These are phyloP conservation scores for Serilophus lunatus DNA, from an alignment of 2,113 vertebrate genomes.

Conservation along the genomic window DNA sequence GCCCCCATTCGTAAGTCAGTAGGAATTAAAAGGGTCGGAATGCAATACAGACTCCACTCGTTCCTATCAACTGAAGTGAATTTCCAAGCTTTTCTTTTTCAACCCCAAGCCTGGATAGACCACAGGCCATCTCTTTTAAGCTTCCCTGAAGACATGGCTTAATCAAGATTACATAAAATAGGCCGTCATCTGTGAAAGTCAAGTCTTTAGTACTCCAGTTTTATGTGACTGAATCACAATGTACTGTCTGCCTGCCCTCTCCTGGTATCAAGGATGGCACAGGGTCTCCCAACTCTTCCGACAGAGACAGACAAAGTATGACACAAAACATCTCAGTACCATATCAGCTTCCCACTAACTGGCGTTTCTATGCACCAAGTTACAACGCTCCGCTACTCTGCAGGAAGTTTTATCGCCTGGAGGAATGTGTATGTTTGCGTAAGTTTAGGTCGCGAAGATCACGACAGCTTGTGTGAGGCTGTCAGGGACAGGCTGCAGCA, in stretches of 20 bases:
- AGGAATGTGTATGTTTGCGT: neutral
- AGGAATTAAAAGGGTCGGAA: neutral
- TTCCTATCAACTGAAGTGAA: neutral
- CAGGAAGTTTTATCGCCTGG: neutral
- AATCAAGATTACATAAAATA: neutral
- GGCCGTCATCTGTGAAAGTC: neutral
- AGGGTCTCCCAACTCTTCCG: neutral
- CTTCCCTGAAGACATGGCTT: neutral
- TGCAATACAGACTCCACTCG: neutral
- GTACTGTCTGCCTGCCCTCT: neutral
- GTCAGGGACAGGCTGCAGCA: neutral
- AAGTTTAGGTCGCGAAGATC: neutral
- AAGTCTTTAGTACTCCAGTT: neutral
- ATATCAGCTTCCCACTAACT: neutral
- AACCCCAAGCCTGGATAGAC: neutral
- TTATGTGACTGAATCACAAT: neutral
- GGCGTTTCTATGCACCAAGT: neutral
- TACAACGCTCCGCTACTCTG: neutral
- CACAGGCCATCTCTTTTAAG: neutral
- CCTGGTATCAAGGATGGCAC: neutral
- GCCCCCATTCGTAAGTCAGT: neutral
- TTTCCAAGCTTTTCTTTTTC: neutral
- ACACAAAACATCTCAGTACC: neutral
- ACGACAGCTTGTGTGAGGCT: rapidly evolving
- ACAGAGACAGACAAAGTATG: neutral